These are phyloP conservation scores for Phodopus roborovskii DNA, from an alignment of 2,113 vertebrate genomes.

Conservation along the genomic window DNA sequence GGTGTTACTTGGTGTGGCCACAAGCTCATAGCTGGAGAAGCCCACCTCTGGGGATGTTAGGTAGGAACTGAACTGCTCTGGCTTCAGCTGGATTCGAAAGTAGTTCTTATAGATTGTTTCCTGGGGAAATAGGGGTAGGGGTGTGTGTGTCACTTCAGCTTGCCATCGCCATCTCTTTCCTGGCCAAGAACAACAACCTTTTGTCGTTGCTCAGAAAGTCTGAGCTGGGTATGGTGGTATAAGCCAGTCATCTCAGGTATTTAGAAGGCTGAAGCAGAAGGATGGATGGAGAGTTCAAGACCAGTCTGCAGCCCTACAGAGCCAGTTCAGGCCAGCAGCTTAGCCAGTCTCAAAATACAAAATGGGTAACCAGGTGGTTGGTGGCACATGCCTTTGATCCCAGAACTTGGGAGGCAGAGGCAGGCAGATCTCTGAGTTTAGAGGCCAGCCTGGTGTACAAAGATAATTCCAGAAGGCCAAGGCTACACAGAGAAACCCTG, in stretches of 20 bases:
- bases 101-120: conserved; percentile 88
- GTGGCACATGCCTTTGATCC: neutral
- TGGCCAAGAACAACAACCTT: neutral
- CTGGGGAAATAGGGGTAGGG: conserved; percentile 74
- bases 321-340: neutral
- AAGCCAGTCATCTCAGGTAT: neutral
- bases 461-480: neutral
- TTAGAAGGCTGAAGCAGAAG: neutral
- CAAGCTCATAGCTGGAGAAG: conserved; percentile 91
- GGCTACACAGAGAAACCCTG: neutral
- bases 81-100: conserved; percentile 88
- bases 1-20: conserved; percentile 88
- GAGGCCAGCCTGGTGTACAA: neutral
- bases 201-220: neutral
- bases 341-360: neutral
- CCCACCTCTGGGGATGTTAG: conserved; percentile 90
- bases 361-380: neutral
- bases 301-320: neutral
- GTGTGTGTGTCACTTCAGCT: neutral
- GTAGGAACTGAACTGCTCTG: conserved; percentile 91
- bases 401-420: neutral
- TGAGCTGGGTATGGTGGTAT: neutral
- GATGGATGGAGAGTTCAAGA: neutral
- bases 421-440: neutral
- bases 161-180: neutral